A percentile compares a stretch with the other conserved stretches of the same genome.
These are phyloP conservation scores for Orchesella cincta DNA, from an alignment of 1,140 invertebrate species.

Conservation along the genomic window DNA sequence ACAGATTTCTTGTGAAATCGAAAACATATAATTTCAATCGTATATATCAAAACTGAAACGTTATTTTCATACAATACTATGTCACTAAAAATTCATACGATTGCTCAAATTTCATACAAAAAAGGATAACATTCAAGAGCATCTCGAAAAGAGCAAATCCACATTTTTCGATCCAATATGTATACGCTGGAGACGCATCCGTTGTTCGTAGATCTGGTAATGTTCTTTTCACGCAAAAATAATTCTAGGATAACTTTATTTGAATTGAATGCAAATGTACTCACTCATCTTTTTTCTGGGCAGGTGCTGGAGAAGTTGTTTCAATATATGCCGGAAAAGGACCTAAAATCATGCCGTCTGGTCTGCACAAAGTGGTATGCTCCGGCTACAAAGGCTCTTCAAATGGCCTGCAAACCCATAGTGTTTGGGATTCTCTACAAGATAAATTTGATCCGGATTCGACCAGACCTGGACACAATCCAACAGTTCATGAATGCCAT, in stretches of 20 bases:
- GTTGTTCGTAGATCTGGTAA: constrained; percentile 8
- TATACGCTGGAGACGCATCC: background rate
- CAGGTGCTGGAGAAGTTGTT: constrained; percentile 2
- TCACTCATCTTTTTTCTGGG: background rate
- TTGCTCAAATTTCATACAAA: background rate
- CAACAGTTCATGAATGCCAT: background rate
- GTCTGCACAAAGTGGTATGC: constrained; percentile 10
- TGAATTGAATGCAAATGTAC: too few species aligned
- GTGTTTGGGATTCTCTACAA: constrained; percentile 13
- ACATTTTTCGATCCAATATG: background rate
- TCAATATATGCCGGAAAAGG: background rate
- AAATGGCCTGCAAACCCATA: background rate
- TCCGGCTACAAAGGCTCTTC: constrained; percentile 11
- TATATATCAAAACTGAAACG: background rate
- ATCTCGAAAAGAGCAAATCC: background rate
- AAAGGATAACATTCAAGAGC: background rate
- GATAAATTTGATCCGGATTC: constrained; percentile 10
- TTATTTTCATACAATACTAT: background rate
- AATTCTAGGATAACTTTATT: background rate
- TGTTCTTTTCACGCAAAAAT: background rate
- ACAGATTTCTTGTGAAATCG: background rate
- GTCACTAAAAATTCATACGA: background rate
- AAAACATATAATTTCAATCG: background rate
- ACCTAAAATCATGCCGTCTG: constrained; percentile 10
- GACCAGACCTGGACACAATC: constrained; percentile 24